Base-by-base conservation (phyloP, 2,888 invertebrate genomes). In the Noctuana brunneofusca region DNA sequence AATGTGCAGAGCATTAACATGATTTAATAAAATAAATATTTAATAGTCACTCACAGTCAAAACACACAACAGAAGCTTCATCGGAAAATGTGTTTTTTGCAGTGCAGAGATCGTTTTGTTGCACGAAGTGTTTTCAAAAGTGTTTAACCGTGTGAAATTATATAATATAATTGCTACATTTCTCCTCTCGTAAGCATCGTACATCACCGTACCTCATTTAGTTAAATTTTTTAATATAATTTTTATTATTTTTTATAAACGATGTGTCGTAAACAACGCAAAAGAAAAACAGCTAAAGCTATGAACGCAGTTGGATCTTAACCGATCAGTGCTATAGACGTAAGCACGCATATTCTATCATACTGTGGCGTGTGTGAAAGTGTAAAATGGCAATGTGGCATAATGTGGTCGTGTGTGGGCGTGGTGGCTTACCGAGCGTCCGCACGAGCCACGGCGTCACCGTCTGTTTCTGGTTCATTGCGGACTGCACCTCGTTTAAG, bases 361-460 rank as follows among this genome's bases (percentile, higher is more conserved):
- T 24, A 24, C 14, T 55, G 54, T 1, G 14, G 30, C 8, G 30
- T 32, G 30, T 32, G 30, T 32, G 30, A 8, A 30, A 30, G 30
- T 30, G 30, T n/a, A n/a, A n/a, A n/a, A n/a, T 38, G 14, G n/a
- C 14, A 38, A 5, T 38, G 14, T 14, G 1, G 3, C 9, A 38
- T 14, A 5, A 9, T 11, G 9, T n/a, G 12, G 12, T 11, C 1
- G 3, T 35, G 35, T 38, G 11, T 14, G 41, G 4, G 41, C 14
- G 55, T 24, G 30, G 24, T 46, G 1, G 53, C 93, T 93, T 75
- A 92, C 92, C 90, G 30, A 99, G 93, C 0, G 98, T 98, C 86
- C 98, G 98, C 68, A 97, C 97, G 58, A 99, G 93, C 99, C 99
- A 99, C 0, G 97, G 96, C 24, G 98, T 95, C 95, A 98, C 98